Conservation (phyloP, 2,888 invertebrate genomes). For the Saturnia pavonia region DNA sequence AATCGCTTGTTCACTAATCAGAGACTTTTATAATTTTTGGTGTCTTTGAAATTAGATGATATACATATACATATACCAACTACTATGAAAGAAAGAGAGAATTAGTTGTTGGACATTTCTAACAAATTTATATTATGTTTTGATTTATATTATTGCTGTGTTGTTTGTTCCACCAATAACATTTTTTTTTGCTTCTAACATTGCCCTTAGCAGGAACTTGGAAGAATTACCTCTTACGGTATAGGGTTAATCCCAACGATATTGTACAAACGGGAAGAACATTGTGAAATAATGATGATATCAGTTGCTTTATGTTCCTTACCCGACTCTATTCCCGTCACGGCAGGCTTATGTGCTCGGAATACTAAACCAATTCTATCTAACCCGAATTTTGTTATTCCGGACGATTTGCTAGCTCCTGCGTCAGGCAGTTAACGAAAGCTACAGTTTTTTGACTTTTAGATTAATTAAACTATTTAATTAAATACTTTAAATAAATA, state of each 20-base stretch:
- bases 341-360: constrained; percentile 31
- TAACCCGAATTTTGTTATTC: constrained; percentile 37
- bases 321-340: constrained; percentile 35
- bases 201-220: too few species aligned
- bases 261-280: neutral
- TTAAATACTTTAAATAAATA: neutral
- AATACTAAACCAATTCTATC: constrained; percentile 44
- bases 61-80: too few species aligned
- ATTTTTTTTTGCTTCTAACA: too few species aligned
- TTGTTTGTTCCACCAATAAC: too few species aligned
- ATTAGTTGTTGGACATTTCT: too few species aligned
- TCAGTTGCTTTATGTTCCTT: constrained; percentile 24
- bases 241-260: neutral
- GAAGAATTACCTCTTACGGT: neutral
- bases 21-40: too few species aligned
- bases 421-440: neutral
- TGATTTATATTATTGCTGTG: too few species aligned
- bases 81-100: too few species aligned
- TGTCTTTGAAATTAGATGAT: too few species aligned
- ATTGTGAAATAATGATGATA: constrained; percentile 12
- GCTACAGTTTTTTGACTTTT: neutral
- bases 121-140: too few species aligned
- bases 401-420: constrained; percentile 24
- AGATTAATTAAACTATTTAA: neutral
- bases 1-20: too few species aligned